A percentile compares a stretch with the other conserved stretches of the same genome.
phyloP scores from a whole-genome alignment of 2,797 vertebrate species.

The Oryzias dopingdopingensis region DNA sequence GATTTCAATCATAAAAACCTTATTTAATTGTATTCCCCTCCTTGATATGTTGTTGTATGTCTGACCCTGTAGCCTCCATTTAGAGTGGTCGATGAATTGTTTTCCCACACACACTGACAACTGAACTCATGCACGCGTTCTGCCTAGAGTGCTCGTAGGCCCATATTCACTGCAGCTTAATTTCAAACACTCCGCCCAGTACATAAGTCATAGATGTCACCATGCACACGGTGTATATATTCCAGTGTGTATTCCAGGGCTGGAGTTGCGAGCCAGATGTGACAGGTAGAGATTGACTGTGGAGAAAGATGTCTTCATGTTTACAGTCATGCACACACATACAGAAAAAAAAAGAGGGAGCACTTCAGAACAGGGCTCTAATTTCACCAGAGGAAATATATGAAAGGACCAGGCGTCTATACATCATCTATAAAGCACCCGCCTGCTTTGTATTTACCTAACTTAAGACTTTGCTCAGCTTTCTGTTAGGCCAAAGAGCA shows the following conservation, averaged over 20 bases:
- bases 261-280: conserved; percentile 84
- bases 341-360: conserved; percentile 16
- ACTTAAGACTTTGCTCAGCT: conserved; percentile 37
- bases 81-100: no score
- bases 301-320: conserved; percentile 74
- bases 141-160: conserved; percentile 46
- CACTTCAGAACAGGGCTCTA: conserved; percentile 77
- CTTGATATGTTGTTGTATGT: no score
- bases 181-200: conserved; percentile 69
- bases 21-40: no score
- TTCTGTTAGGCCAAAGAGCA: conserved; percentile 27
- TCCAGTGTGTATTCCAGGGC: conserved; percentile 78
- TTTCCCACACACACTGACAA: conserved; percentile 15
- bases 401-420: conserved; percentile 77
- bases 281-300: conserved; percentile 81
- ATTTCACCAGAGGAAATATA: conserved; percentile 79
- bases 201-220: conserved; percentile 74
- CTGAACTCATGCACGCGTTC: conserved; percentile 17
- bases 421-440: conserved; percentile 75
- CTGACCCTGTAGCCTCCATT: no score
- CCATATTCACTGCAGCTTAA: conserved; percentile 70
- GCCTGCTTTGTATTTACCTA: conserved; percentile 63
- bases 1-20: no score
- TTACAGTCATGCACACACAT: conserved; percentile 55
- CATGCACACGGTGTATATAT: conserved; percentile 63